Conservation (phyloP, 64 coral and sea anemone genomes). For the Platygyra sinensis region DNA sequence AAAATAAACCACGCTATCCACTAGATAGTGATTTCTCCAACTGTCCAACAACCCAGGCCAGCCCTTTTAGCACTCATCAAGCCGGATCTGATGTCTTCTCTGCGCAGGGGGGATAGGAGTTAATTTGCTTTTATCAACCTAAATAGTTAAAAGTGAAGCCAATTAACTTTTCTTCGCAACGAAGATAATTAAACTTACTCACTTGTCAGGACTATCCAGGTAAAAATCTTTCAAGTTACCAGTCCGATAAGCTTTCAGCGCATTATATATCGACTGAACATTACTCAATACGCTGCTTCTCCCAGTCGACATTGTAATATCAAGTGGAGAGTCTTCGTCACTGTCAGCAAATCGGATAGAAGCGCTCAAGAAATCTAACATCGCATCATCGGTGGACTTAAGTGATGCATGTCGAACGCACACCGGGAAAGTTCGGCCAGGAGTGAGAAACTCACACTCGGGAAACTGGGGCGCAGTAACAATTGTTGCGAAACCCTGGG, state of each 20-base stretch:
- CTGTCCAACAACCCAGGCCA: no score
- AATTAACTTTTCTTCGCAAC: no score
- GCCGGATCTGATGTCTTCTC: no score
- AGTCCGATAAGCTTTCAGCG: slow-evolving; percentile 28
- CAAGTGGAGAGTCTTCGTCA: slow-evolving; percentile 61
- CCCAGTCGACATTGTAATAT: slow-evolving; percentile 80
- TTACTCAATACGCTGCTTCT: slow-evolving; percentile 32
- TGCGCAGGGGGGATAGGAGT: no score
- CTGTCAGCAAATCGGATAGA: slow-evolving; percentile 79
- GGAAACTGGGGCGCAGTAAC: slow-evolving; percentile 72
- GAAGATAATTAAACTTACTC: neutral
- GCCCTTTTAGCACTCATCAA: no score
- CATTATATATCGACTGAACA: slow-evolving; percentile 51
- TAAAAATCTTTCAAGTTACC: neutral
- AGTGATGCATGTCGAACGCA: slow-evolving; percentile 81
- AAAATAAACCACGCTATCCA: no score
- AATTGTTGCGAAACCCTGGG: slow-evolving; percentile 55
- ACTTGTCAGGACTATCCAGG: slow-evolving; percentile 14
- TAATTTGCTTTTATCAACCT: no score
- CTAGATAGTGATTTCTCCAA: no score
- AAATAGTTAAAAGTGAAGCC: no score
- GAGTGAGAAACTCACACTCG: slow-evolving; percentile 71
- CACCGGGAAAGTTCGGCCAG: slow-evolving; percentile 59
- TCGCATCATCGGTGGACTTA: slow-evolving; percentile 40
- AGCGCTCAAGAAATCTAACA: slow-evolving; percentile 58